Evolutionary conservation across 64 coral and sea anemone species (phyloP).

Genomic region (Astreopora myriophthalma): DNA sequence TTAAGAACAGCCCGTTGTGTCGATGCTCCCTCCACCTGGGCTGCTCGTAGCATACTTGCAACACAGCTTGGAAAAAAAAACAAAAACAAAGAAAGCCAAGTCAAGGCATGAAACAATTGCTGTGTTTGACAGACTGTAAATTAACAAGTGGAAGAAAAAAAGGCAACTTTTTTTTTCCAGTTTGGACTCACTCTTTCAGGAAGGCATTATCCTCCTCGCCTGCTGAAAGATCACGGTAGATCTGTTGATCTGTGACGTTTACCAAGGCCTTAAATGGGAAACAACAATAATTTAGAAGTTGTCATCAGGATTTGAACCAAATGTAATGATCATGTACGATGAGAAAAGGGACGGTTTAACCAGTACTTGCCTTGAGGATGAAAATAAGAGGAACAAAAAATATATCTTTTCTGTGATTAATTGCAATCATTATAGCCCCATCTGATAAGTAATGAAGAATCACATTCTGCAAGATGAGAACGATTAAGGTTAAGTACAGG

Average conservation of each 20-base stretch:
- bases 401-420: slow-evolving; percentile 76
- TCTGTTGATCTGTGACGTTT: slow-evolving; percentile 93
- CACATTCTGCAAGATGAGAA: slow-evolving; percentile 72
- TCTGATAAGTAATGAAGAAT: slow-evolving; percentile 90
- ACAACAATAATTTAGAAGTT: no score
- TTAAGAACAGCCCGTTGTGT: slow-evolving; percentile 73
- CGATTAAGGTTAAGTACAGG: neutral
- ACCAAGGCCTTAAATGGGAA: slow-evolving; percentile 68
- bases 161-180: no score
- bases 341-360: no score
- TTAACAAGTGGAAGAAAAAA: no score
- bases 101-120: neutral
- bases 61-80: slow-evolving; percentile 92
- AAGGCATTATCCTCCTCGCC: slow-evolving; percentile 91
- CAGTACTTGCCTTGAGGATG: slow-evolving; percentile 76
- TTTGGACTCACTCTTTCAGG: slow-evolving; percentile 91
- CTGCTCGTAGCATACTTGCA: slow-evolving; percentile 88
- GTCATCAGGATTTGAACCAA: no score
- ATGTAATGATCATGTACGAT: no score
- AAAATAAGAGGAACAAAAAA: slow-evolving; percentile 94
- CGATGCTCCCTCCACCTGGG: slow-evolving; percentile 75
- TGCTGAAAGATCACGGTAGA: slow-evolving; percentile 84
- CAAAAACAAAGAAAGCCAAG: neutral
- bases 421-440: slow-evolving; percentile 62
- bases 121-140: neutral